phyloP scores from a whole-genome alignment of 2,797 vertebrate genomes.

The Gobio occitaniae region DNA sequence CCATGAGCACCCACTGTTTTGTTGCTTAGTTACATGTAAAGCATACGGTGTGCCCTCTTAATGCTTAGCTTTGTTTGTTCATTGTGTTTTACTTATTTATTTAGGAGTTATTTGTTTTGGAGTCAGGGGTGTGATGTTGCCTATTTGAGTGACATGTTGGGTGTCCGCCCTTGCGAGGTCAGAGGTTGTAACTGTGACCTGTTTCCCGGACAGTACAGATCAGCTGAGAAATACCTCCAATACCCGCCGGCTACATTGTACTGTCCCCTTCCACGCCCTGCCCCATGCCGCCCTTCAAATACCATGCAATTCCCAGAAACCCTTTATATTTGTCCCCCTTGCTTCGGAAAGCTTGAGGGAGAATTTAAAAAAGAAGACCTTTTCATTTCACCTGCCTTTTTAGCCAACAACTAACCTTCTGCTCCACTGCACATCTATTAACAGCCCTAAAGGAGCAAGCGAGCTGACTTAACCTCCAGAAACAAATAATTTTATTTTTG shows the following conservation, averaged over 20 bases:
- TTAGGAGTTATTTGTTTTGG: slow-evolving; percentile 13
- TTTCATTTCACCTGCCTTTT: slow-evolving; percentile 63
- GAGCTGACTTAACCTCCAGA: slow-evolving; percentile 63
- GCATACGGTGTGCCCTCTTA: background rate
- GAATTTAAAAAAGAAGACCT: slow-evolving; percentile 55
- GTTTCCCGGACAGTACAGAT: slow-evolving; percentile 56
- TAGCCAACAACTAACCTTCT: slow-evolving; percentile 45
- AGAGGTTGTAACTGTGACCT: slow-evolving; percentile 53
- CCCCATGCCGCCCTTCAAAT: slow-evolving; percentile 42
- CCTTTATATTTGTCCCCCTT: slow-evolving; percentile 43
- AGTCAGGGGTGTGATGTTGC: background rate
- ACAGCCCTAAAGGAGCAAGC: slow-evolving; percentile 51
- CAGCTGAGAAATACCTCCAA: slow-evolving; percentile 57
- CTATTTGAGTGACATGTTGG: slow-evolving; percentile 36
- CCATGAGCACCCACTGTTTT: slow-evolving; percentile 3
- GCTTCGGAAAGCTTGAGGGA: slow-evolving; percentile 40
- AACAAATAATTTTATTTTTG: slow-evolving; percentile 71
- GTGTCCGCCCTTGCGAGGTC: slow-evolving; percentile 42
- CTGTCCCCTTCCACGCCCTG: slow-evolving; percentile 25
- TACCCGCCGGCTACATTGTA: slow-evolving; percentile 47
- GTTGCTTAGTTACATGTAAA: slow-evolving; percentile 44
- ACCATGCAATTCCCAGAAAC: slow-evolving; percentile 58
- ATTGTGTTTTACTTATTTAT: slow-evolving; percentile 32
- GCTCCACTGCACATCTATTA: slow-evolving; percentile 55
- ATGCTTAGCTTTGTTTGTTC: background rate